Conservation (phyloP, 2,113 vertebrate species). For the Motacilla alba region DNA sequence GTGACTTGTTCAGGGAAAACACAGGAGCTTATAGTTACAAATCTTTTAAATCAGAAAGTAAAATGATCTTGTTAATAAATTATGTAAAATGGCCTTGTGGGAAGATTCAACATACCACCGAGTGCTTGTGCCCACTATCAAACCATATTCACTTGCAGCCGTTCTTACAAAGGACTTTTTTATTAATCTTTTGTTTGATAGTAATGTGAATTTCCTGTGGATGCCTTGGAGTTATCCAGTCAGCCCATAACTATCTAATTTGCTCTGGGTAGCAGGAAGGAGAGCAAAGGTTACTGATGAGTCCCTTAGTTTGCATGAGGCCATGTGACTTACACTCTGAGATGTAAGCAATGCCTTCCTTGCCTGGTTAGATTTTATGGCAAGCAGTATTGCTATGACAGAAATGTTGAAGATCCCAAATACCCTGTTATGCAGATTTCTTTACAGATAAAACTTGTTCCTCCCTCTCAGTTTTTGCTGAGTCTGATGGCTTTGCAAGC, state of each 20-base stretch:
- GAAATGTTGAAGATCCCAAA: neutral
- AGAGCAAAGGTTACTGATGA: conserved; percentile 27
- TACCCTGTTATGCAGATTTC: neutral
- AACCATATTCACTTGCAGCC: conserved; percentile 29
- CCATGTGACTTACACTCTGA: neutral
- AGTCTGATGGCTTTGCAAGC: neutral
- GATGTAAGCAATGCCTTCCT: neutral
- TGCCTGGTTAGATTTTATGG: conserved; percentile 5
- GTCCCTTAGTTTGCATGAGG: neutral
- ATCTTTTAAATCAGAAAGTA: conserved; percentile 66
- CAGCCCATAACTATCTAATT: neutral
- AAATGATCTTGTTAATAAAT: conserved; percentile 60
- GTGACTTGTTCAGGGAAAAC: conserved; percentile 63
- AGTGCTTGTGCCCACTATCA: conserved; percentile 32
- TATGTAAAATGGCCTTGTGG: conserved; percentile 63
- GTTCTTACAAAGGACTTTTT: neutral
- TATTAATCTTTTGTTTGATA: neutral
- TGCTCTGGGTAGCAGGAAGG: conserved; percentile 6
- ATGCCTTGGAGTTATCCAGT: conserved; percentile 37
- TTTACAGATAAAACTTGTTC: neutral
- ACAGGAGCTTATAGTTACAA: conserved; percentile 60
- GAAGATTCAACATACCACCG: conserved; percentile 46
- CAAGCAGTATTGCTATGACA: neutral
- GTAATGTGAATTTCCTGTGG: conserved; percentile 27
- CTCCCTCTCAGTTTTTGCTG: neutral